phyloP scores from a whole-genome alignment of 37 sponge, comb jelly and placozoan species.

The Cliona cf. orientalis region DNA sequence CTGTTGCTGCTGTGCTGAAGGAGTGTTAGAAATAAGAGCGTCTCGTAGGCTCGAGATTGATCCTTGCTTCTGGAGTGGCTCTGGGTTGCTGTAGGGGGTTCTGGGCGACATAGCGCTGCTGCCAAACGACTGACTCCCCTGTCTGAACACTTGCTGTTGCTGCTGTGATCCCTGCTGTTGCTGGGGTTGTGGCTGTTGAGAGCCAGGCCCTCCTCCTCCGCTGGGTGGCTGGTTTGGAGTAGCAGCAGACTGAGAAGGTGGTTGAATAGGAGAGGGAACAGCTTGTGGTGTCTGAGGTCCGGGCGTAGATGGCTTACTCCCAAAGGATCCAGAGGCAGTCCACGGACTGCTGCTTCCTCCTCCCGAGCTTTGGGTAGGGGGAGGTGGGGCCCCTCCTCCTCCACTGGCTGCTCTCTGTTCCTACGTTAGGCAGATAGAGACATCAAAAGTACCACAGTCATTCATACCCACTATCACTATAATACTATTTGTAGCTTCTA shows the following conservation, averaged over 20 bases:
- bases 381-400: not conserved
- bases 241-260: not conserved
- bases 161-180: too few relatives aligned
- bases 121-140: conserved; percentile 5
- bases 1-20: not conserved
- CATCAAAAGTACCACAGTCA: too few relatives aligned
- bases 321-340: too few relatives aligned
- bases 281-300: conserved; percentile 2
- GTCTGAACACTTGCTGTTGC: too few relatives aligned
- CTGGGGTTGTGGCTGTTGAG: too few relatives aligned
- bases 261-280: not conserved
- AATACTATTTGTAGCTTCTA: too few relatives aligned
- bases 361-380: not conserved
- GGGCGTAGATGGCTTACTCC: too few relatives aligned
- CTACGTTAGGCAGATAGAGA: too few relatives aligned
- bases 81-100: conserved; percentile 9
- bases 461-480: too few relatives aligned
- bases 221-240: too few relatives aligned
- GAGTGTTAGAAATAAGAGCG: conserved; percentile 30
- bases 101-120: conserved; percentile 31
- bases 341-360: not conserved
- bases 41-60: conserved; percentile 66
- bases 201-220: too few relatives aligned
- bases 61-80: conserved; percentile 34
- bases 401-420: not conserved